phyloP scores from a whole-genome alignment of 2,797 vertebrate species.

The Gymnodraco acuticeps region DNA sequence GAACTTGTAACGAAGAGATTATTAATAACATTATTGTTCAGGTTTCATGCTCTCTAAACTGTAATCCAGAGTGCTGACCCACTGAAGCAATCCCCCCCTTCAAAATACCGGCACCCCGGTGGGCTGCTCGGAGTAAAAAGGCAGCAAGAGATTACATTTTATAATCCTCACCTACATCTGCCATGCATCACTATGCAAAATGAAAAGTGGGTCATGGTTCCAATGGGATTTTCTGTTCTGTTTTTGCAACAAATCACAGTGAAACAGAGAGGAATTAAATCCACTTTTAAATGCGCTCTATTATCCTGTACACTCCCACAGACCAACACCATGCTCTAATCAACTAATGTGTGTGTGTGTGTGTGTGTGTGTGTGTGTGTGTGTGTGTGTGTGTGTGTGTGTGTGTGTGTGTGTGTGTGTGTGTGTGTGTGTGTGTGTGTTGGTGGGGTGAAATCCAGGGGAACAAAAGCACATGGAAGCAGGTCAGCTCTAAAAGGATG shows the following conservation, averaged over 20 bases:
- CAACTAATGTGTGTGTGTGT: conserved; percentile 61
- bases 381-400: conserved; percentile 25
- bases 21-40: conserved; percentile 43
- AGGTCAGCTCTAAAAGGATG: conserved; percentile 75
- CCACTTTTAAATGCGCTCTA: conserved; percentile 6
- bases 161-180: conserved; percentile 72
- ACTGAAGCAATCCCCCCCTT: conserved; percentile 32
- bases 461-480: conserved; percentile 66
- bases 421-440: conserved; percentile 40
- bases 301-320: conserved; percentile 34
- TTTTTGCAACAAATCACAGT: conserved; percentile 22
- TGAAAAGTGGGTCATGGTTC: conserved; percentile 31
- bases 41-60: conserved; percentile 18
- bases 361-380: conserved; percentile 8
- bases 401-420: conserved; percentile 49
- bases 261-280: conserved; percentile 29
- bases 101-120: conserved; percentile 32
- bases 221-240: conserved; percentile 27
- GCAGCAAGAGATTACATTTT: conserved; percentile 67
- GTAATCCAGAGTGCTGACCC: conserved; percentile 46
- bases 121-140: conserved; percentile 46
- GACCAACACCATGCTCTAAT: conserved; percentile 42
- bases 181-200: conserved; percentile 54
- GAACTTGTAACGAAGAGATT: not conserved
- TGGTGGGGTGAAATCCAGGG: conserved; percentile 45